Evolutionary conservation across 2,797 vertebrate genomes (phyloP), one percentile per base, ranked within the genome.

Genomic region (Lepus townsendii): DNA sequence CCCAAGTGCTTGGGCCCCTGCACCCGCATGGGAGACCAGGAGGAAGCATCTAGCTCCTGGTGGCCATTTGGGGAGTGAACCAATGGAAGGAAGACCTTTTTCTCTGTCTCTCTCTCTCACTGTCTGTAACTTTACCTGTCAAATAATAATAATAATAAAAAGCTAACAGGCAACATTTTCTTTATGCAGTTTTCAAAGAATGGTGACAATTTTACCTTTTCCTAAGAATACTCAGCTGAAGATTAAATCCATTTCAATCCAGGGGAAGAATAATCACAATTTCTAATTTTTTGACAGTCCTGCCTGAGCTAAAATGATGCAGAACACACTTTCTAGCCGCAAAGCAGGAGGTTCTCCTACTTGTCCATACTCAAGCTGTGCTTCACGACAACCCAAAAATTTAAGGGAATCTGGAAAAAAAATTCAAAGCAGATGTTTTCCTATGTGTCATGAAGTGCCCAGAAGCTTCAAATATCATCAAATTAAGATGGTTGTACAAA

Each of bases 211-310:
- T 96, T 60, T 78, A 32, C 57, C 17, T 93, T 69, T 93, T 82
- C n/a, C 30, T 90, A 65, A 91, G 26, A 88, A 65, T 66, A 20
- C 20, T 91, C 32, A 77, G 68, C 66, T 90, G 17, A 10, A 93
- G 54, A 93, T 62, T 87, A 76, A 95, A 89, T 72, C 47, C 42
- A 75, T 65, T 89, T 94, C 52, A 84, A 47, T 93, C 19, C 4
- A 38, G 20, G 69, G 22, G 4, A 54, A 73, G 80, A 50, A 71
- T 90, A 88, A 86, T 94, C 76, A 93, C 66, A 30, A 35, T 85
- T 91, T 95, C 72, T 90, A 47, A 95, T 94, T 88, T 69, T 72
- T 86, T 83, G 87, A 95, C 72, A 94, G 65, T 17, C 12, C 63
- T 90, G 69, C 60, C 47, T 73, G 26, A 80, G 69, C 60, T 73